Evolutionary conservation across 2,113 vertebrate species (phyloP).

Genomic region (Eulacestoma nigropectus): DNA sequence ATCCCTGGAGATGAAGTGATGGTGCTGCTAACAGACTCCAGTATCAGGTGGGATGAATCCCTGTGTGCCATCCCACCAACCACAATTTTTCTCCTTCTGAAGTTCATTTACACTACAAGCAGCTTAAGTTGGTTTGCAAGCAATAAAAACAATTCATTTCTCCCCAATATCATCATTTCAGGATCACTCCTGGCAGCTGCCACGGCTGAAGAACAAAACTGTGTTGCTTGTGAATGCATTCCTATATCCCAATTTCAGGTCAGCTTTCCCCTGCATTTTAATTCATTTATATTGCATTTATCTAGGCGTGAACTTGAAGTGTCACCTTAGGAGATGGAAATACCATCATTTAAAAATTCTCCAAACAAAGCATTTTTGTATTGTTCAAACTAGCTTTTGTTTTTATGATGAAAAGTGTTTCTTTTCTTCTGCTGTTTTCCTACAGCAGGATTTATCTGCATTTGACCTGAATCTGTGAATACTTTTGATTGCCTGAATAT

Average conservation of each 20-base stretch:
- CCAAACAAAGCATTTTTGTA: slow-evolving; percentile 23
- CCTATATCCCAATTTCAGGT: not conserved
- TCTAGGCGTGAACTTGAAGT: not conserved
- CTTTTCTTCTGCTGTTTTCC: slow-evolving; percentile 31
- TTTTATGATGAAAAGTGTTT: not conserved
- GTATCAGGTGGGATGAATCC: not conserved
- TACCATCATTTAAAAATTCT: not conserved
- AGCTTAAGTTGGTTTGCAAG: not conserved
- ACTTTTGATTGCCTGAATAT: slow-evolving; percentile 46
- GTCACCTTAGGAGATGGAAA: not conserved
- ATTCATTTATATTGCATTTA: not conserved
- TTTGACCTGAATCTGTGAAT: slow-evolving; percentile 30
- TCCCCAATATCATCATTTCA: accelerated
- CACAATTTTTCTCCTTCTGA: not conserved
- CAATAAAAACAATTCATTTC: not conserved
- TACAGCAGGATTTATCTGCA: slow-evolving; percentile 39
- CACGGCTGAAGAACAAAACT: not conserved
- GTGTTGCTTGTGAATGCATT: not conserved
- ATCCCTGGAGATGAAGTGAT: not conserved
- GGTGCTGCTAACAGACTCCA: not conserved
- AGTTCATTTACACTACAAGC: not conserved
- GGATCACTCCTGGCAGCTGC: not conserved
- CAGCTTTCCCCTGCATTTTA: not conserved
- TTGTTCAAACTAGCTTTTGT: slow-evolving; percentile 12
- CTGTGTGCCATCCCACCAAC: not conserved